Evolutionary conservation across 2,113 vertebrate genomes (phyloP).

Genomic region (Corynorhinus townsendii): DNA sequence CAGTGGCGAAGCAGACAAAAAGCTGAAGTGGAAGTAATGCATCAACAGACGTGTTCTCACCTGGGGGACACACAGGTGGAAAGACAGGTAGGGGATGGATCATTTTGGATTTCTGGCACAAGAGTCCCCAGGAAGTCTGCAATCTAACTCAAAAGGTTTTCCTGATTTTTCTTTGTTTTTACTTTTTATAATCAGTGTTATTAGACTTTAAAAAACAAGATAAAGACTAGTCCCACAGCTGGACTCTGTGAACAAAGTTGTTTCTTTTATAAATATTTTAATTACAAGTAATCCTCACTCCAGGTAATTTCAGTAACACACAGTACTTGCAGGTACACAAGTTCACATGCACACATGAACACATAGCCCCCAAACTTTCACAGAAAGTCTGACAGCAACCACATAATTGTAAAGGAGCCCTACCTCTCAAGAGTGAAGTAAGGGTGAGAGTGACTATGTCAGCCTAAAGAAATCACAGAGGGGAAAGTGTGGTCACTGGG

Average conservation of each 20-base stretch:
- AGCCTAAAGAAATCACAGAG: constrained; percentile 67
- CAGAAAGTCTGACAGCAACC: constrained; percentile 92
- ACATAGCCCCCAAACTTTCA: constrained; percentile 90
- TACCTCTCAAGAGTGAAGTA: constrained; percentile 79
- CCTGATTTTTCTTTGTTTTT: constrained; percentile 52
- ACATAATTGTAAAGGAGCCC: constrained; percentile 82
- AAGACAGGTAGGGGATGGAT: neutral
- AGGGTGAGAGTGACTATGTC: constrained; percentile 64
- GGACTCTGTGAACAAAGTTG: constrained; percentile 80
- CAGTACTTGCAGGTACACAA: constrained; percentile 74
- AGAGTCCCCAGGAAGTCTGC: neutral
- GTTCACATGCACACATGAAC: constrained; percentile 27
- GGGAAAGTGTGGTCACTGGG: constrained; percentile 63
- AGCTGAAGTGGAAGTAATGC: constrained; percentile 5
- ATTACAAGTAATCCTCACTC: constrained; percentile 82
- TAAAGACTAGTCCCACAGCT: constrained; percentile 71
- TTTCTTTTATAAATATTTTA: constrained; percentile 84
- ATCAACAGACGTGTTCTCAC: neutral
- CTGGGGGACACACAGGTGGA: neutral
- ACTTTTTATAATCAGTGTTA: constrained; percentile 69
- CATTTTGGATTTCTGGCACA: neutral
- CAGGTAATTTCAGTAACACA: constrained; percentile 77
- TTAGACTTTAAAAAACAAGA: constrained; percentile 79
- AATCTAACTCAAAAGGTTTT: constrained; percentile 39
- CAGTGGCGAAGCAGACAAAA: neutral